These are phyloP conservation scores for Dipodomys stephensi DNA, from an alignment of 2,113 vertebrate species.

Conservation along the genomic window DNA sequence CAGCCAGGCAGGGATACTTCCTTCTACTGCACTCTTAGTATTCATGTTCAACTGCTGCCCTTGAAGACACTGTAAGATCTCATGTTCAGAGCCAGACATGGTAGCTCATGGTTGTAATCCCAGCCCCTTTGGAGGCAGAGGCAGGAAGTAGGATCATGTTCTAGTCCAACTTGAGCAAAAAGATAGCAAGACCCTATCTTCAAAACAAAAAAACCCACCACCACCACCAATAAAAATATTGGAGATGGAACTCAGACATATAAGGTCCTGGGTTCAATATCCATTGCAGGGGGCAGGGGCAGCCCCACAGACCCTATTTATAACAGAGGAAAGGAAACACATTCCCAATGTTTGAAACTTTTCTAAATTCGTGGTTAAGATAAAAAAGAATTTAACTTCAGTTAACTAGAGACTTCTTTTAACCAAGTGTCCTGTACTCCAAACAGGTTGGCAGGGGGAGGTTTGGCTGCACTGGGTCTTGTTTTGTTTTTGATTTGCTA, in stretches of 20 bases:
- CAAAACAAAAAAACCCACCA: too few relatives aligned
- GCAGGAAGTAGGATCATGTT: too few relatives aligned
- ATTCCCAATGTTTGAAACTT: not conserved
- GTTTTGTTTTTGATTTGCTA: not conserved
- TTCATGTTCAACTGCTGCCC: not conserved
- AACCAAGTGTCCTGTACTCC: not conserved
- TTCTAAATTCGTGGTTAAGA: slow-evolving; percentile 49
- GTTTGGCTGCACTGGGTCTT: not conserved
- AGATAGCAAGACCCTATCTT: too few relatives aligned
- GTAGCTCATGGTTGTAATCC: too few relatives aligned
- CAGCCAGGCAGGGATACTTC: not conserved
- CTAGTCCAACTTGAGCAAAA: too few relatives aligned
- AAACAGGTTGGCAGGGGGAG: not conserved
- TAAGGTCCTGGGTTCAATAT: too few relatives aligned
- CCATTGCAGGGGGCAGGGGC: too few relatives aligned
- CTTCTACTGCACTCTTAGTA: not conserved
- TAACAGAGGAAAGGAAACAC: not conserved
- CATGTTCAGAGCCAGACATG: too few relatives aligned
- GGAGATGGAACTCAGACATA: too few relatives aligned
- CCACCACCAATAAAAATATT: too few relatives aligned
- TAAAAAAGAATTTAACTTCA: slow-evolving; percentile 7
- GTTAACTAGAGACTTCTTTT: slow-evolving; percentile 32
- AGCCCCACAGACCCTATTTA: not conserved
- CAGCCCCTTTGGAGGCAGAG: too few relatives aligned
- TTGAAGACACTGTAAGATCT: not conserved